Evolutionary conservation across 2,888 invertebrate genomes (phyloP).

Genomic region (Pheosia gnoma): DNA sequence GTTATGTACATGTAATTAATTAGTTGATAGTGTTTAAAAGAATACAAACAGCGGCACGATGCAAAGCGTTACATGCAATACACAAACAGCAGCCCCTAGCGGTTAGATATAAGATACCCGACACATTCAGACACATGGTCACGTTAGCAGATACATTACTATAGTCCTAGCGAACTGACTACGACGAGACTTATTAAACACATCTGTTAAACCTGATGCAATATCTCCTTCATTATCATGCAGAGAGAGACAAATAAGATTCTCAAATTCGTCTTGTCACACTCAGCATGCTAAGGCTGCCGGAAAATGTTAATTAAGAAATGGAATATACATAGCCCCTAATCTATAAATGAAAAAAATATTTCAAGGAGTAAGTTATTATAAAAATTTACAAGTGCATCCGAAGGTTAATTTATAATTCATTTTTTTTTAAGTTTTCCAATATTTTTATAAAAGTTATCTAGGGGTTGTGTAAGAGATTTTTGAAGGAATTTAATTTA

Average conservation of each 20-base stretch:
- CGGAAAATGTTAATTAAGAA: not conserved
- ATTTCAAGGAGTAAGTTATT: not conserved
- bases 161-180: not conserved
- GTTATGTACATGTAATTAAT: conserved; percentile 12
- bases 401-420: not conserved
- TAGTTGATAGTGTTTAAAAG: conserved; percentile 42
- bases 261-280: not conserved
- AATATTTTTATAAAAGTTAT: not conserved
- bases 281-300: not conserved
- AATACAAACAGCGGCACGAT: conserved; percentile 49
- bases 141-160: conserved; percentile 23
- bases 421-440: not conserved
- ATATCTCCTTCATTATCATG: not conserved
- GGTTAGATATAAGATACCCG: conserved; percentile 23
- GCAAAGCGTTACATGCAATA: conserved; percentile 59
- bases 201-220: not conserved
- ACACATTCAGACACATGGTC: conserved; percentile 30
- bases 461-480: not conserved
- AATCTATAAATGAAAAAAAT: not conserved
- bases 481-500: not conserved
- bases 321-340: not conserved
- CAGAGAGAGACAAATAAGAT: not conserved
- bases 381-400: not conserved
- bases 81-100: conserved; percentile 34
- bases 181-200: not conserved